Conservation (phyloP, 2,113 vertebrate genomes). For the Burhinus oedicnemus region DNA sequence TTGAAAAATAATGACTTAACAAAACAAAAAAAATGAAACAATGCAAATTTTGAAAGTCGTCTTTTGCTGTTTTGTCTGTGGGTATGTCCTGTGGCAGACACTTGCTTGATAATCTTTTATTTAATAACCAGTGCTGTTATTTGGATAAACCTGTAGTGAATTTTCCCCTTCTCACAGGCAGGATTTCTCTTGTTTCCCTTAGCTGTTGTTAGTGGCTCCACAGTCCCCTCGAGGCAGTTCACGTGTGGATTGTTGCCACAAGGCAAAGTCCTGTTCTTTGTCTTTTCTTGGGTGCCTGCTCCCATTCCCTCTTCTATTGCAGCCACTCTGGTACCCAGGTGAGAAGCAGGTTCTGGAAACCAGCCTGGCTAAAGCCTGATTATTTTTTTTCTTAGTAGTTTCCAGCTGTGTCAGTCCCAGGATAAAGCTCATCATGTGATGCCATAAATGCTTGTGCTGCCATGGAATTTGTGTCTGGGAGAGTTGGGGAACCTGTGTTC, state of each 20-base stretch:
- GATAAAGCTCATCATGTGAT: rapidly evolving
- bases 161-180: not conserved
- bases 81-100: not conserved
- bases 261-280: not conserved
- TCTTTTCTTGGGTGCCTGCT: not conserved
- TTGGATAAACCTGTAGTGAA: not conserved
- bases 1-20: not conserved
- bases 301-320: not conserved
- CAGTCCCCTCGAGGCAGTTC: not conserved
- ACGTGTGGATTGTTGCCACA: not conserved
- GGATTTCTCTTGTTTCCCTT: not conserved
- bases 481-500: not conserved
- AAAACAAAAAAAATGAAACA: not conserved
- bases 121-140: not conserved
- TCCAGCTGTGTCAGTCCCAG: not conserved
- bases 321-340: not conserved
- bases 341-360: not conserved
- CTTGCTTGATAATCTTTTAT: not conserved
- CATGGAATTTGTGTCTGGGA: not conserved
- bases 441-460: not conserved
- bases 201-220: not conserved
- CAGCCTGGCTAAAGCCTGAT: not conserved
- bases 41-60: not conserved
- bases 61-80: not conserved
- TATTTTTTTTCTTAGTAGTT: not conserved